Evolutionary conservation across 2,888 invertebrate species (phyloP), one percentile per base, ranked within the genome.

Genomic region (Pharmacophagus antenor): DNA sequence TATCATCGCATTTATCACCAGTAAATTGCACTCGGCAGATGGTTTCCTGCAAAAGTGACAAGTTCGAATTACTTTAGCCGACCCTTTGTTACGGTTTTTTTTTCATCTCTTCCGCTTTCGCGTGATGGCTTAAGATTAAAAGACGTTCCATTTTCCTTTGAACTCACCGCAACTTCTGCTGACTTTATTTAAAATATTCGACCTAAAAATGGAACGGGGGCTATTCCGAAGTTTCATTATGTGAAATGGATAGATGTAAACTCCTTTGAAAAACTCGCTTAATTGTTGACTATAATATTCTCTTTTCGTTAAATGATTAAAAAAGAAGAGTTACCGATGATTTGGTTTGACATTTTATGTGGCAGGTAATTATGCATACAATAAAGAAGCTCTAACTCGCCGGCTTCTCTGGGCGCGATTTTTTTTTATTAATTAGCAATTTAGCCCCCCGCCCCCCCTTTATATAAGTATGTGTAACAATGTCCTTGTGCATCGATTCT

Each of bases 141-240:
- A 80, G 77, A 71, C 73, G 70, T 82, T 80, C 79, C 77, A 80
- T 83, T 79, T 78, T 79, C 74, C 74, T 77, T 77, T 76, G 76
- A 75, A 73, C 73, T 76, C 73, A 70, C 74, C 76, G 76, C 73
- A 18, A 37, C 54, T 56, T 57, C 57, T 49, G 54, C 50, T 49
- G 42, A 58, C 37, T 31, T 20, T 55, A 47, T 47, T 46, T 47
- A 55, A 55, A 42, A 42, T 42, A 42, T 42, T 42, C 42, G 15
- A 42, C 17, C 18, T 42, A 17, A 42, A 42, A 42, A 15, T 42
- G 17, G 17, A 42, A 42, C 42, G n/a, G 7, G 27, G 25, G 18
- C 7, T 15, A 17, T 22, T 22, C 7, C 23, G 25, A 27, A 17
- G 25, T 20, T 37, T 21, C 6, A 20, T 51, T 37, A 18, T 10